A percentile compares a stretch with the other conserved stretches of the same genome.
Evolutionary conservation across 2,888 invertebrate species (phyloP).

Genomic region (Limnephilus auricula): DNA sequence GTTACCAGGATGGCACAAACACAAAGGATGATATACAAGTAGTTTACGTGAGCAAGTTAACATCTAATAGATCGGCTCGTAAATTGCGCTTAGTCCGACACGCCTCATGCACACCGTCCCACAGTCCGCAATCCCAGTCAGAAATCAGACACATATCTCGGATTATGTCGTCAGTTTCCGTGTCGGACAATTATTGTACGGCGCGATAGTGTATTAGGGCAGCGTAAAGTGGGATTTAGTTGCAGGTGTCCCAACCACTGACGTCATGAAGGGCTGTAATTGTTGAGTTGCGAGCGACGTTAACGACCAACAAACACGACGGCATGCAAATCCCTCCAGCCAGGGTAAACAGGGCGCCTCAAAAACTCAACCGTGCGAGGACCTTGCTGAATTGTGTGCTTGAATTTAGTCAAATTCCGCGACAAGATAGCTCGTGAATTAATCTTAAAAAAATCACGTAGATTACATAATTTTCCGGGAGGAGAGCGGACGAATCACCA

Average conservation of each 20-base stretch:
- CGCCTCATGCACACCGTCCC: conserved; percentile 14
- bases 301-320: conserved; percentile 50
- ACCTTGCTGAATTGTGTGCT: not conserved
- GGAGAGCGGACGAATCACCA: no score
- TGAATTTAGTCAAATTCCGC: not conserved
- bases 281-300: conserved; percentile 56
- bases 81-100: conserved; percentile 33
- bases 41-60: conserved; percentile 2
- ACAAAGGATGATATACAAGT: not conserved
- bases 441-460: not conserved
- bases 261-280: conserved; percentile 45
- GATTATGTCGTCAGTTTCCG: conserved; percentile 56
- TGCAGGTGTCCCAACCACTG: conserved; percentile 51
- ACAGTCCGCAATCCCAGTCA: conserved; percentile 32
- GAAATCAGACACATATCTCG: conserved; percentile 56
- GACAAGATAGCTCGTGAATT: not conserved
- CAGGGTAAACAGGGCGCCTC: not conserved
- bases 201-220: conserved; percentile 55
- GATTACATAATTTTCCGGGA: not conserved
- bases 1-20: not conserved
- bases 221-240: conserved; percentile 58
- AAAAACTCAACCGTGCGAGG: not conserved
- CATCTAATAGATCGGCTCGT: conserved; percentile 28
- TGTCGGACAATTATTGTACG: conserved; percentile 55
- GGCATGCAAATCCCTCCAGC: conserved; percentile 36